Conservation (phyloP, 2,113 vertebrate genomes). For the Todiramphus saurophagus region DNA sequence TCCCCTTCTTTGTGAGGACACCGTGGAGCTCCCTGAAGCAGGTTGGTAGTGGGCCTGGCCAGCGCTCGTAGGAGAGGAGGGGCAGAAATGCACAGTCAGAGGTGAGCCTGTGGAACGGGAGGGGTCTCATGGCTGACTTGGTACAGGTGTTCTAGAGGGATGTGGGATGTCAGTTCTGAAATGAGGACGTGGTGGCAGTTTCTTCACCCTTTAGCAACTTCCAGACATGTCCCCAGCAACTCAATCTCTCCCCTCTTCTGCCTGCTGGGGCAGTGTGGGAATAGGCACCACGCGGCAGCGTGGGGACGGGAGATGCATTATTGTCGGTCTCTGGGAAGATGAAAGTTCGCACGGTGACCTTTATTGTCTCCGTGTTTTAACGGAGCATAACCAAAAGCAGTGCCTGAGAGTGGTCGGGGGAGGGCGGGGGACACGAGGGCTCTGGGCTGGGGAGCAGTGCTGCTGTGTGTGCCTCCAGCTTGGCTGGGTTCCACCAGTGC, state of each 20-base stretch:
- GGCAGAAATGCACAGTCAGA: not conserved
- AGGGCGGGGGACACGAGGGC: not conserved
- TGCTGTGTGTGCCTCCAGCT: not conserved
- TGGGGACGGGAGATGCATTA: not conserved
- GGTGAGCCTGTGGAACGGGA: not conserved
- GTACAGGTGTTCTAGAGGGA: not conserved
- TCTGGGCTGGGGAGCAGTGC: not conserved
- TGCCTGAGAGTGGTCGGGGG: not conserved
- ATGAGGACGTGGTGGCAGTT: not conserved
- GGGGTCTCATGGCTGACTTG: not conserved
- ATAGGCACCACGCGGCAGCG: not conserved
- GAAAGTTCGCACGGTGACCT: not conserved
- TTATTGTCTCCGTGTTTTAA: not conserved
- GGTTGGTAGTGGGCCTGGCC: rapidly evolving
- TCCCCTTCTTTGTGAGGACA: not conserved
- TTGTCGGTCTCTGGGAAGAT: rapidly evolving
- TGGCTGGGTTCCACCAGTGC: rapidly evolving
- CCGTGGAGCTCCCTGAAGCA: not conserved
- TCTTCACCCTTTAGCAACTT: not conserved
- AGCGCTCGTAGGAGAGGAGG: not conserved
- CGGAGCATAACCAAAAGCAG: not conserved
- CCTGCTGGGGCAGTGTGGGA: not conserved
- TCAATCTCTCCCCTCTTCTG: not conserved
- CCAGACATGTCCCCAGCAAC: rapidly evolving
- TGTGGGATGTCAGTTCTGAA: not conserved